Conservation (phyloP, 2,113 vertebrate species). For the Xerus inauris region DNA sequence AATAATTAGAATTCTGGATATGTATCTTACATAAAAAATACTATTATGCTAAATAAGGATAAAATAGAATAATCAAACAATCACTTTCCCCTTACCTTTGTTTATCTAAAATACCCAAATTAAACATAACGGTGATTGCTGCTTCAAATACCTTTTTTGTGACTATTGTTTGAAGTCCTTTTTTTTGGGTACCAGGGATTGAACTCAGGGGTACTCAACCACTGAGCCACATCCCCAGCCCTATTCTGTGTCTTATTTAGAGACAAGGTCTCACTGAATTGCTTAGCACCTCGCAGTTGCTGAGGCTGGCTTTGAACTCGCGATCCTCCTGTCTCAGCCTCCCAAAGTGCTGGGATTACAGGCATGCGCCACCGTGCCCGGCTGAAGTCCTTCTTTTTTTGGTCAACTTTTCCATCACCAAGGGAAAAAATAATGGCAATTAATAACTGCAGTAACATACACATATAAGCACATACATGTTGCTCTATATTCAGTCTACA, state of each 20-base stretch:
- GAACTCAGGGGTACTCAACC: no score
- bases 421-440: neutral
- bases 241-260: no score
- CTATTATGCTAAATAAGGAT: neutral
- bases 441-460: neutral
- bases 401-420: neutral
- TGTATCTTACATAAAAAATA: neutral
- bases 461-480: neutral
- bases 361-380: no score
- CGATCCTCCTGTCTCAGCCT: no score
- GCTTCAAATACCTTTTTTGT: neutral
- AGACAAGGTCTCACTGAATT: no score
- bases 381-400: no score
- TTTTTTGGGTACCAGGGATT: no score
- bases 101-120: constrained; percentile 8
- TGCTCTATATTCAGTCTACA: neutral
- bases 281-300: no score
- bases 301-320: no score
- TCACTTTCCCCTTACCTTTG: neutral
- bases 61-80: constrained; percentile 1
- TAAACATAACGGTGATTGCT: neutral
- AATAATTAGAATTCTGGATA: neutral
- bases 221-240: no score
- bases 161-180: neutral
- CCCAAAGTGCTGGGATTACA: no score